phyloP scores from a whole-genome alignment of 92 coral and sea anemone genomes.

The Hydrozoanthus gracilis region DNA sequence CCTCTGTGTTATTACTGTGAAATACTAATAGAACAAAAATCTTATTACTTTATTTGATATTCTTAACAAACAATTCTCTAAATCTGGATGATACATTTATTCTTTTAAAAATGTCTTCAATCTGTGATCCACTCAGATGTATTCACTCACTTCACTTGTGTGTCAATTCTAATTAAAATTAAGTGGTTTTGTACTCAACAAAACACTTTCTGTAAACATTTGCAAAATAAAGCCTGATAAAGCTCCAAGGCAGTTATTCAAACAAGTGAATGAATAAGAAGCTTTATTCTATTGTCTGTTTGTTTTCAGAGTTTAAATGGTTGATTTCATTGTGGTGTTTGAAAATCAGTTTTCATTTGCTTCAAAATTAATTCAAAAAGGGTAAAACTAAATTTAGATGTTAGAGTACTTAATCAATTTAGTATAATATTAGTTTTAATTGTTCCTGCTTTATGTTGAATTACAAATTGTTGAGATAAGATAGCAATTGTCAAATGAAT shows the following conservation, averaged over 20 bases:
- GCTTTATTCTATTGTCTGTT: no score
- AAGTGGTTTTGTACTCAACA: slow-evolving; percentile 12
- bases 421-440: no score
- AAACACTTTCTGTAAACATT: not conserved
- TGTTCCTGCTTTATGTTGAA: no score
- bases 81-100: not conserved
- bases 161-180: slow-evolving; percentile 6
- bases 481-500: no score
- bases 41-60: not conserved
- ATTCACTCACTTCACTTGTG: not conserved
- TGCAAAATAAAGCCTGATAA: not conserved
- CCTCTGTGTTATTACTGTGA: not conserved
- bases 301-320: not conserved
- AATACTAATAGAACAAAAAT: not conserved
- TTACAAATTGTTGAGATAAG: no score
- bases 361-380: no score
- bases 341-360: no score
- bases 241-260: not conserved
- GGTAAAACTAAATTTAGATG: no score
- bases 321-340: not conserved
- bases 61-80: not conserved
- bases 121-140: not conserved
- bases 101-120: not conserved
- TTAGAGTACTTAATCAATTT: no score
- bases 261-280: not conserved